phyloP scores from a whole-genome alignment of 1,140 invertebrate species.

The Spodoptera frugiperda region DNA sequence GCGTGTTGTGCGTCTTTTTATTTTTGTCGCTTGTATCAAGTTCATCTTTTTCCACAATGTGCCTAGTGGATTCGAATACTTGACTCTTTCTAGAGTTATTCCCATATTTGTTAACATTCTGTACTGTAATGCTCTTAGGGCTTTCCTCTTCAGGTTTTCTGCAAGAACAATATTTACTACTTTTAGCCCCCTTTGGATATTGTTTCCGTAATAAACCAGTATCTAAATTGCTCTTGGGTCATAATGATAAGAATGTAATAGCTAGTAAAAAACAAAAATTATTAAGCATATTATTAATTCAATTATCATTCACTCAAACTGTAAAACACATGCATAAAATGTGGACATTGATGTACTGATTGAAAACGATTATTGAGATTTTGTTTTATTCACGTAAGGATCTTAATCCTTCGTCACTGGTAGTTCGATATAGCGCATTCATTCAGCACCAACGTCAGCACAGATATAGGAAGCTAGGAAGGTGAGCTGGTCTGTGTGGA shows the following conservation, averaged over 20 bases:
- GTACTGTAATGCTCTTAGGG: conserved; percentile 79
- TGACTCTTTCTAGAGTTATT: conserved; percentile 82
- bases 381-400: neutral
- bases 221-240: conserved; percentile 5
- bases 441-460: neutral
- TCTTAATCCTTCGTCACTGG: neutral
- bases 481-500: neutral
- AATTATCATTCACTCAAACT: conserved; percentile 43
- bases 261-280: conserved; percentile 30
- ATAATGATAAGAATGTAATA: neutral
- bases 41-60: conserved; percentile 79
- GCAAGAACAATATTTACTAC: conserved; percentile 71
- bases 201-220: neutral
- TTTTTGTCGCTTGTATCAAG: conserved; percentile 77
- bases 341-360: neutral
- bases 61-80: conserved; percentile 81
- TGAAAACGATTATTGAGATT: neutral
- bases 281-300: neutral
- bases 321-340: conserved; percentile 35
- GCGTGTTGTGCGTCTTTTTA: conserved; percentile 75
- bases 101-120: conserved; percentile 79
- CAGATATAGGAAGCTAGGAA: neutral
- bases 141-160: conserved; percentile 83
- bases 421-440: neutral
- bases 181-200: conserved; percentile 58